phyloP scores from a whole-genome alignment of 2,113 vertebrate species.

The Promerops cafer region DNA sequence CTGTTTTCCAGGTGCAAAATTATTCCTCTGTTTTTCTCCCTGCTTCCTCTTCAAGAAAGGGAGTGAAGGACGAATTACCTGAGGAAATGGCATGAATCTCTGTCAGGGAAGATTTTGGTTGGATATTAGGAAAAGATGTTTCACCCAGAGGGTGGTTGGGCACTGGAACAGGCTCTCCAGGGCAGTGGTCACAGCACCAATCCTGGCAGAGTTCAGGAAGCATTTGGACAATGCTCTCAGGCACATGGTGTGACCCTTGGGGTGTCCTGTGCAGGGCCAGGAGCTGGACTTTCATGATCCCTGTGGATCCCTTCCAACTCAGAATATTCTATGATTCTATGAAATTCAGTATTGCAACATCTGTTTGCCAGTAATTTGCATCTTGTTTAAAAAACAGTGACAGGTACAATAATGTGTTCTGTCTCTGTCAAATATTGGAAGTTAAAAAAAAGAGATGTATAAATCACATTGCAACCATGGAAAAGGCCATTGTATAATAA shows the following conservation, averaged over 20 bases:
- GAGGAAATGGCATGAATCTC: background rate
- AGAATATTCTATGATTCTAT: background rate
- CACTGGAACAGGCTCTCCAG: background rate
- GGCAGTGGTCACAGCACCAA: background rate
- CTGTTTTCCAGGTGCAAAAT: background rate
- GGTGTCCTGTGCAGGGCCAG: background rate
- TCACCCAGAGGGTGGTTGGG: fast-evolving
- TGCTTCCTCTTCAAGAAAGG: background rate
- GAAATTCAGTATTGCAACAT: background rate
- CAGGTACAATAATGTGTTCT: background rate
- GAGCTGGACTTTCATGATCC: background rate
- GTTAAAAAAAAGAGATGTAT: background rate
- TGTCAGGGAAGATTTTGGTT: background rate
- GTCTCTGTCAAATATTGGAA: background rate
- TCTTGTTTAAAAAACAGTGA: background rate
- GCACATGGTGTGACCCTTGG: background rate
- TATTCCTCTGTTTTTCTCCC: background rate
- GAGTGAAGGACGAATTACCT: background rate
- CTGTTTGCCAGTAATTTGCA: background rate
- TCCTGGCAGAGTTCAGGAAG: fast-evolving
- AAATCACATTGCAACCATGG: background rate
- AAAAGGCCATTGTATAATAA: background rate
- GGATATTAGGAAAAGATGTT: background rate
- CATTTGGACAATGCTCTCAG: fast-evolving
- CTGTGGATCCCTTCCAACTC: background rate